Percentiles rank a stretch among this genome's conserved stretches.
Conservation (phyloP, 1,140 invertebrate species). For the Olivierus martensii region DNA sequence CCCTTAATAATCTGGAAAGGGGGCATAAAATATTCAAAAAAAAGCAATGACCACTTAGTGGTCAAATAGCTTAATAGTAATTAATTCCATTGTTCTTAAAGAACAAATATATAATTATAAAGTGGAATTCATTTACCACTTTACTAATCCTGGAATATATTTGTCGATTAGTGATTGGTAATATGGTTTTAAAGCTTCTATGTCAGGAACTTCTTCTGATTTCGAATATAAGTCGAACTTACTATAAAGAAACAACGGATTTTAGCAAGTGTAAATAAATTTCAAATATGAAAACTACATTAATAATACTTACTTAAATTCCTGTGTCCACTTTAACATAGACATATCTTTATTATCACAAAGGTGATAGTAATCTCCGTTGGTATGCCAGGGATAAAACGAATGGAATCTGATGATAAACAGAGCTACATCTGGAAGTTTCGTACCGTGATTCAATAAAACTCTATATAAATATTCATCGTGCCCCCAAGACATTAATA, state of each 20-base stretch:
- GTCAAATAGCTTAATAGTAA: no score
- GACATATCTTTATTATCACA: constrained; percentile 54
- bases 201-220: constrained; percentile 58
- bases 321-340: constrained; percentile 63
- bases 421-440: constrained; percentile 63
- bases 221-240: constrained; percentile 94
- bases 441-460: constrained; percentile 57
- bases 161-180: constrained; percentile 82
- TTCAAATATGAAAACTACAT: background rate
- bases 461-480: constrained; percentile 85
- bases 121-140: constrained; percentile 34
- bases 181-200: constrained; percentile 73
- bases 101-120: no score
- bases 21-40: no score
- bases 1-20: no score
- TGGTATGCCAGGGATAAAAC: constrained; percentile 87
- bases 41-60: no score
- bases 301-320: constrained; percentile 63
- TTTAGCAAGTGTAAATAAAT: no score
- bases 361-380: constrained; percentile 67
- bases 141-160: constrained; percentile 63
- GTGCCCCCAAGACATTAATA: constrained; percentile 92
- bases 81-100: no score
- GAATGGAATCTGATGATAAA: constrained; percentile 77
- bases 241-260: constrained; percentile 41